These are phyloP conservation scores for Phainopepla nitens DNA, from an alignment of 2,113 vertebrate species.

Conservation along the genomic window DNA sequence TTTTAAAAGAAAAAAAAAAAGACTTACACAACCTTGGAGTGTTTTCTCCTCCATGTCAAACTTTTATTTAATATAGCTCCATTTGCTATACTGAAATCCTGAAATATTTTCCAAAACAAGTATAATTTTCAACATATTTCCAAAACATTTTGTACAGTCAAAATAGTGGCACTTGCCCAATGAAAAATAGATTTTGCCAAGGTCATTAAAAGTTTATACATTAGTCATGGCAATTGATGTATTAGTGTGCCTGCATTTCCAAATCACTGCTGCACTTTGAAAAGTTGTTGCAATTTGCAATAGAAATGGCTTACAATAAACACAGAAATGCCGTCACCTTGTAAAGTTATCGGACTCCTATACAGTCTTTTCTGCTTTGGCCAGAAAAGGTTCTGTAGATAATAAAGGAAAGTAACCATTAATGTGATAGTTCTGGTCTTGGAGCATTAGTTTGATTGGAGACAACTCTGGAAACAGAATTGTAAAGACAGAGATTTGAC, in stretches of 20 bases:
- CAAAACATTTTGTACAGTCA: slow-evolving; percentile 67
- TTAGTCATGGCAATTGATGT: slow-evolving; percentile 23
- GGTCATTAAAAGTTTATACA: slow-evolving; percentile 28
- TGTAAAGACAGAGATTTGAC: neutral
- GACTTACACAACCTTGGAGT: neutral
- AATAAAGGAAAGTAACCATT: slow-evolving; percentile 43
- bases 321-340: slow-evolving; percentile 2
- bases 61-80: slow-evolving; percentile 24
- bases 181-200: slow-evolving; percentile 20
- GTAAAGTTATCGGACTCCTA: slow-evolving; percentile 31
- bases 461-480: neutral
- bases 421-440: slow-evolving; percentile 19
- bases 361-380: slow-evolving; percentile 5
- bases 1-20: neutral
- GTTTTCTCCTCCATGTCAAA: neutral
- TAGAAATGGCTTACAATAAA: slow-evolving; percentile 55
- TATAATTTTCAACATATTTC: slow-evolving; percentile 55
- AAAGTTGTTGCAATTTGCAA: slow-evolving; percentile 41
- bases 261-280: slow-evolving; percentile 32
- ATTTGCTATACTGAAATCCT: slow-evolving; percentile 43
- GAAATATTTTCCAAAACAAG: slow-evolving; percentile 54
- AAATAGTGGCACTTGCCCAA: slow-evolving; percentile 59
- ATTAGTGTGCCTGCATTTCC: slow-evolving; percentile 36
- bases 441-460: slow-evolving; percentile 13
- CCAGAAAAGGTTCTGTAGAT: slow-evolving; percentile 28